Conservation (phyloP, 2,113 vertebrate species). For the Poeciliopsis retropinna region DNA sequence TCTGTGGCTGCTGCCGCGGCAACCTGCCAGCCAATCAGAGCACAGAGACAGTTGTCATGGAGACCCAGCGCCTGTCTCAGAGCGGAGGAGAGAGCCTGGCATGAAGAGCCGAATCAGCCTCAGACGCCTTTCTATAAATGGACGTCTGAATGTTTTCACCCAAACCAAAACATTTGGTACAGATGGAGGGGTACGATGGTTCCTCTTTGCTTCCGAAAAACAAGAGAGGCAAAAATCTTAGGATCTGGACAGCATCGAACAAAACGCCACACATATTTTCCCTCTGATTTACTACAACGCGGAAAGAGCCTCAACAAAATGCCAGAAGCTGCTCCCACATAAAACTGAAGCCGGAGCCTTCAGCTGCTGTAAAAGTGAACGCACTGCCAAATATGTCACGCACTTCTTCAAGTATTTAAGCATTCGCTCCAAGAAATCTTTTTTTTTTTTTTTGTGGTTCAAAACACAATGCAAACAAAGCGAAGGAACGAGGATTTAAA, state of each 20-base stretch:
- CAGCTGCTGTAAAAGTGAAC: not conserved
- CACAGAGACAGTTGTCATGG: conserved; percentile 75
- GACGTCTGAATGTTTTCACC: conserved; percentile 43
- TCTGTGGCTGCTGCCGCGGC: conserved; percentile 84
- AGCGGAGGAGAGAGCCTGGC: conserved; percentile 57
- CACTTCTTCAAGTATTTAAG: not conserved
- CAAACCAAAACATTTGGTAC: conserved; percentile 28
- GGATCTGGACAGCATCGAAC: no score
- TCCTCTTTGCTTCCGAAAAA: not conserved
- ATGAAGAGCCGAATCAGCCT: conserved; percentile 36
- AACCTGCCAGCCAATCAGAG: conserved; percentile 78
- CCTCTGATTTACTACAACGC: no score
- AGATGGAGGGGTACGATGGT: not conserved
- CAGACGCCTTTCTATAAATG: conserved; percentile 66
- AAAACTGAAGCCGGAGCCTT: not conserved
- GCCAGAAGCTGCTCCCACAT: no score
- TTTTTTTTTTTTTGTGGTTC: not conserved
- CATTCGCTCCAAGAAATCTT: not conserved
- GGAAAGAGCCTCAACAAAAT: no score
- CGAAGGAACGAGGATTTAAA: not conserved
- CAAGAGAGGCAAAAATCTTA: not conserved
- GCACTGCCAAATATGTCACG: not conserved
- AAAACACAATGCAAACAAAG: not conserved
- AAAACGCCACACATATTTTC: not conserved
- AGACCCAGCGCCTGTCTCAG: conserved; percentile 63